Percentiles rank a stretch among this genome's conserved stretches.
These are phyloP conservation scores for Sinella curviseta DNA, from an alignment of 1,140 invertebrate species.

Conservation along the genomic window DNA sequence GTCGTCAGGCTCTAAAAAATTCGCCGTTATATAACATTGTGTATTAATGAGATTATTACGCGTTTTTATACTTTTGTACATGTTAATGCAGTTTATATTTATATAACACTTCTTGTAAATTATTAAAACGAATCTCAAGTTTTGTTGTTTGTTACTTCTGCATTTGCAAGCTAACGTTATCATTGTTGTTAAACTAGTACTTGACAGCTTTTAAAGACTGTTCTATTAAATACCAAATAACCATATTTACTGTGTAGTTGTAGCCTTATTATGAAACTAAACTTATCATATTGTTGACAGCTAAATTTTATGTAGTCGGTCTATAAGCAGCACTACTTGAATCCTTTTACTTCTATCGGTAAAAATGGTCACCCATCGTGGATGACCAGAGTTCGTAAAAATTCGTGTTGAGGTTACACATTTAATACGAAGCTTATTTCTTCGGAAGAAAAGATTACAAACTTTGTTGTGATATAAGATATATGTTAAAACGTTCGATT, in stretches of 20 bases:
- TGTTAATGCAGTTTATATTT: not conserved
- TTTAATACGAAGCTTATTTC: not conserved
- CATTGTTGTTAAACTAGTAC: not conserved
- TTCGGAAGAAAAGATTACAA: not conserved
- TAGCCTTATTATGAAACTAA: no score
- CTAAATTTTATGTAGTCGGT: no score
- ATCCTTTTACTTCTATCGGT: no score
- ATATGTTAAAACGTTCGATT: not conserved
- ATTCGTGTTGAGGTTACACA: not conserved
- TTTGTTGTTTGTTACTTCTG: not conserved
- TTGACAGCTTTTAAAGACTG: not conserved
- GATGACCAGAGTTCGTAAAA: not conserved
- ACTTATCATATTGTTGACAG: no score
- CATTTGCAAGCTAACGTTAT: not conserved
- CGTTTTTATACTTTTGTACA: not conserved
- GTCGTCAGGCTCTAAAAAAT: no score
- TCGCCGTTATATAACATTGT: not conserved
- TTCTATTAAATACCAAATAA: not conserved
- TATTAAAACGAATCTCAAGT: not conserved
- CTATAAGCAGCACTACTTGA: no score
- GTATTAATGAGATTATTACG: not conserved
- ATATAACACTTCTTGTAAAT: not conserved
- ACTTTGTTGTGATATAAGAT: slow-evolving; percentile 5
- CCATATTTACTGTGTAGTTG: not conserved
- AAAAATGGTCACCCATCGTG: no score